Evolutionary conservation across 2,113 vertebrate genomes (phyloP).

Genomic region (Mesocricetus auratus): DNA sequence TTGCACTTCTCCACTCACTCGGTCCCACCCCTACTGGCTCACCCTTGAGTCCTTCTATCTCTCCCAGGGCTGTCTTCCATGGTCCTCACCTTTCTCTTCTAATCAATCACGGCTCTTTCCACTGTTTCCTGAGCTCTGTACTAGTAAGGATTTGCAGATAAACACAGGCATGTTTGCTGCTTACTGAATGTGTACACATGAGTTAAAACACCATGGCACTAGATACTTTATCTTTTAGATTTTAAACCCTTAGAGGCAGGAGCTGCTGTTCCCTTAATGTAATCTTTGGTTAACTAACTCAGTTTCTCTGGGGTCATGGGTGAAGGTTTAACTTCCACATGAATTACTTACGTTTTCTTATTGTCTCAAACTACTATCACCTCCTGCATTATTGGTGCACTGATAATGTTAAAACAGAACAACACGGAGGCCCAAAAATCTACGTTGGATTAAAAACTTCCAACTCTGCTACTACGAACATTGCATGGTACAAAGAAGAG

Average conservation of each 20-base stretch:
- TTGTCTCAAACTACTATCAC: background rate
- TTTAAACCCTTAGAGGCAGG: conserved; percentile 1
- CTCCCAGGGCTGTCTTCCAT: rapidly evolving
- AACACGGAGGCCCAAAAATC: background rate
- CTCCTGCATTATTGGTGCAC: background rate
- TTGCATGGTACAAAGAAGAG: conserved; percentile 68
- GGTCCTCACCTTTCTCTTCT: background rate
- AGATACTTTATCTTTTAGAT: conserved; percentile 47
- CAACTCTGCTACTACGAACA: conserved; percentile 64
- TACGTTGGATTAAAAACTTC: conserved; percentile 66
- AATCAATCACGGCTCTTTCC: background rate
- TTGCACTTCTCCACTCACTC: background rate
- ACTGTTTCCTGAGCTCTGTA: background rate
- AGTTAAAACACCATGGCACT: background rate
- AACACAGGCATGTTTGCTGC: background rate
- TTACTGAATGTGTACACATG: background rate
- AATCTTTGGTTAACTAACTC: conserved; percentile 18
- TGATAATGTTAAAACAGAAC: conserved; percentile 44
- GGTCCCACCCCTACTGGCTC: background rate
- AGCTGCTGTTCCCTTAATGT: background rate
- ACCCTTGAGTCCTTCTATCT: background rate
- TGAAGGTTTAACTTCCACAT: conserved; percentile 40
- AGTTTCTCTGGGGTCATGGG: conserved; percentile 52
- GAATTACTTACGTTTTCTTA: conserved; percentile 27
- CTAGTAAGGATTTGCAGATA: background rate